phyloP scores from a whole-genome alignment of 2,888 invertebrate genomes.

The Chloroclystis v-ata region DNA sequence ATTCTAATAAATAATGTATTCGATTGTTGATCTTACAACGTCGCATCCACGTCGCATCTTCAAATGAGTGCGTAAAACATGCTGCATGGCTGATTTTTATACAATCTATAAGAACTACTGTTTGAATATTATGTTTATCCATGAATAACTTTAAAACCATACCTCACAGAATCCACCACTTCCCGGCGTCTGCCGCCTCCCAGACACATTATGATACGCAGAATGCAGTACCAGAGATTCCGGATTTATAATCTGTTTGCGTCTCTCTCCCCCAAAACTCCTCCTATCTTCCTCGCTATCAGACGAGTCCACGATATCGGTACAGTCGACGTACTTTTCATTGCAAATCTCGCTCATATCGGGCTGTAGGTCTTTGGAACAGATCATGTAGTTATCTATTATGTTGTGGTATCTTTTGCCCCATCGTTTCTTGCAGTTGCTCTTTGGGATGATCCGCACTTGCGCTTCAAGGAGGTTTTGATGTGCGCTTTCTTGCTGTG shows the following conservation, averaged over 20 bases:
- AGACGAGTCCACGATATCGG: constrained; percentile 47
- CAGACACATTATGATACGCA: constrained; percentile 41
- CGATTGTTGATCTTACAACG: too few relatives aligned
- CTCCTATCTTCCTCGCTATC: constrained; percentile 33
- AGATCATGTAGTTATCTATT: constrained; percentile 60
- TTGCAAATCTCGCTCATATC: constrained; percentile 47
- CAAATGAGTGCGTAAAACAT: too few relatives aligned
- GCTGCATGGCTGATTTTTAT: too few relatives aligned
- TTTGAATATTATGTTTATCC: too few relatives aligned
- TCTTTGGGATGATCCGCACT: constrained; percentile 40
- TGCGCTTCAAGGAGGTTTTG: constrained; percentile 39
- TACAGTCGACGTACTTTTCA: constrained; percentile 61
- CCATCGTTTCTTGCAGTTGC: constrained; percentile 47
- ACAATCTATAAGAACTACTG: too few relatives aligned
- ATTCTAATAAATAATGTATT: too few relatives aligned
- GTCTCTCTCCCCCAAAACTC: constrained; percentile 29
- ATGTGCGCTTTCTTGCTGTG: constrained; percentile 20
- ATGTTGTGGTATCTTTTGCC: constrained; percentile 50
- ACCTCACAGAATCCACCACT: constrained; percentile 65
- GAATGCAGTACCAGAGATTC: constrained; percentile 42
- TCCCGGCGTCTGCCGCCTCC: constrained; percentile 26
- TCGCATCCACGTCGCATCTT: too few relatives aligned
- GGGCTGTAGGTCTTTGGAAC: constrained; percentile 42
- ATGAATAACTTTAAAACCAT: too few relatives aligned
- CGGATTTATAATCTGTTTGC: not conserved